A percentile compares a stretch with the other conserved stretches of the same genome.
Conservation (phyloP, 2,888 invertebrate genomes). For the Apotomis betuletana region DNA sequence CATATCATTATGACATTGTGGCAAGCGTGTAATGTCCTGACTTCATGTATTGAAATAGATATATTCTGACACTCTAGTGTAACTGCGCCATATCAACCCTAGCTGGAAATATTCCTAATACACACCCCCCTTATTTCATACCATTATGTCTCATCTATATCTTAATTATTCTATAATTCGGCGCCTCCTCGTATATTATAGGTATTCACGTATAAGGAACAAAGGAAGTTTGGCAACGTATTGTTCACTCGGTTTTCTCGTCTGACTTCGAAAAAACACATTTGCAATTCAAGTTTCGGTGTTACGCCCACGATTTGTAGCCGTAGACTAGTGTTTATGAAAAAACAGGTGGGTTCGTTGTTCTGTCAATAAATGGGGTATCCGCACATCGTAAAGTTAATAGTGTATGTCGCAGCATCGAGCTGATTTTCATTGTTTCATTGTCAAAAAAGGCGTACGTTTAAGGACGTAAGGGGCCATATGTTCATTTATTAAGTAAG, state of each 20-base stretch:
- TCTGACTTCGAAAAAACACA: constrained; percentile 61
- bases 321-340: constrained; percentile 16
- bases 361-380: not conserved
- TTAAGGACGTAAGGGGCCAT: no score
- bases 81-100: no score
- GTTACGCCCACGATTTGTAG: constrained; percentile 56
- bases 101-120: not conserved
- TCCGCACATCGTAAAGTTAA: not conserved
- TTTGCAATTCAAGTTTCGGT: constrained; percentile 66
- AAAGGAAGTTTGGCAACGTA: constrained; percentile 78
- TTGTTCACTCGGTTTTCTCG: constrained; percentile 67
- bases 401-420: not conserved
- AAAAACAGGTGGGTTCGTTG: constrained; percentile 16
- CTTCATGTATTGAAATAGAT: no score
- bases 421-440: no score
- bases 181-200: constrained; percentile 59
- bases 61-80: no score
- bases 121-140: no score
- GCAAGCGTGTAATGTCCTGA: no score
- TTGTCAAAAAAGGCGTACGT: no score
- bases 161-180: constrained; percentile 48
- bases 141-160: constrained; percentile 38
- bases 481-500: no score
- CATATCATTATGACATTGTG: no score
- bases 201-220: constrained; percentile 68